These are phyloP conservation scores for Myrmecophaga tridactyla DNA, from an alignment of 2,113 vertebrate genomes.

Conservation along the genomic window DNA sequence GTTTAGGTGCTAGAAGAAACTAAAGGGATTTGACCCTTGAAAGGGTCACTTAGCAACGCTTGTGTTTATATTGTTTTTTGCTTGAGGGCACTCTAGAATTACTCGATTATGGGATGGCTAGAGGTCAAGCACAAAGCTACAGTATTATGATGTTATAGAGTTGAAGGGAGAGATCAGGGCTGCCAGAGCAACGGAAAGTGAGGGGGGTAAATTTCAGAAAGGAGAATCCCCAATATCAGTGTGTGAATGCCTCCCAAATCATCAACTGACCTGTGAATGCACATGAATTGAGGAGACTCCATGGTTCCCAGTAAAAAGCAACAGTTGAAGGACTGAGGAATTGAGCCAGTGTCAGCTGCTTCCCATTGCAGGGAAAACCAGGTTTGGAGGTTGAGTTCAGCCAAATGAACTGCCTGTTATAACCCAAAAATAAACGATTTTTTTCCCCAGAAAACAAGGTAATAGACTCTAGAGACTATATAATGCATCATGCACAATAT, in stretches of 20 bases:
- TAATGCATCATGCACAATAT: neutral
- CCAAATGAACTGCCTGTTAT: neutral
- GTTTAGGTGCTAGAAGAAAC: neutral
- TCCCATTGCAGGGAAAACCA: neutral
- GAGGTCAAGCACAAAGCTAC: neutral
- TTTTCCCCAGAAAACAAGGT: neutral
- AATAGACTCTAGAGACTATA: neutral
- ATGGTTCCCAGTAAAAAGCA: neutral
- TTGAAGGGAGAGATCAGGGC: neutral
- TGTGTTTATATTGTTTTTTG: neutral
- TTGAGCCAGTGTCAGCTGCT: neutral
- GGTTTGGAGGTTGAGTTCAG: neutral
- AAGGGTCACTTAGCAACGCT: neutral
- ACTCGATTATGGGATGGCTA: neutral
- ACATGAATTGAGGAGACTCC: neutral
- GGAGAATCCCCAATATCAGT: neutral
- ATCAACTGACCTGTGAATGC: neutral
- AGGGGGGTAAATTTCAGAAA: neutral
- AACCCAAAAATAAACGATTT: slow-evolving; percentile 3
- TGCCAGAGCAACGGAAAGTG: neutral
- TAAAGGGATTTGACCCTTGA: neutral
- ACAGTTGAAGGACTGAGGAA: neutral
- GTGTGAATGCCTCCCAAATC: neutral
- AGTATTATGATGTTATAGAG: neutral
- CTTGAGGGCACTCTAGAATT: neutral